Evolutionary conservation across 2,113 vertebrate species (phyloP).

Genomic region (Catharus minimus): DNA sequence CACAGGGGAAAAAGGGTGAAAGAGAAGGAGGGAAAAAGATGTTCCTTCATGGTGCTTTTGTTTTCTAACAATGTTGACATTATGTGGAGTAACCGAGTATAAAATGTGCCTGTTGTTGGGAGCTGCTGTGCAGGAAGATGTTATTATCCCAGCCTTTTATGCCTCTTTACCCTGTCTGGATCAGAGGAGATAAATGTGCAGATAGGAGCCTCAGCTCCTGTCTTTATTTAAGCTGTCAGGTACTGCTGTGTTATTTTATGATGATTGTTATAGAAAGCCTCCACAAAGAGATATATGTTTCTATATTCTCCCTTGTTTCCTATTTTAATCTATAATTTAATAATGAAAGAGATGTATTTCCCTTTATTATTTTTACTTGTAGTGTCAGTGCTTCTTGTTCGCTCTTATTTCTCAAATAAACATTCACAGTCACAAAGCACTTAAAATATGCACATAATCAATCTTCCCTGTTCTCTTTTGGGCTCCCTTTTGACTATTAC

Average conservation of each 20-base stretch:
- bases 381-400: background rate
- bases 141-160: slow-evolving; percentile 52
- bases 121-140: slow-evolving; percentile 55
- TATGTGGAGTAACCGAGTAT: slow-evolving; percentile 59
- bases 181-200: slow-evolving; percentile 59
- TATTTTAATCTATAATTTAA: slow-evolving; percentile 72
- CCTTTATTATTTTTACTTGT: slow-evolving; percentile 56
- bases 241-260: slow-evolving; percentile 58
- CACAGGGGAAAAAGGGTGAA: background rate
- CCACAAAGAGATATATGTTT: slow-evolving; percentile 54
- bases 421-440: slow-evolving; percentile 33
- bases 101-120: slow-evolving; percentile 59
- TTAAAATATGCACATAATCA: slow-evolving; percentile 67
- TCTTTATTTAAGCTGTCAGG: slow-evolving; percentile 65
- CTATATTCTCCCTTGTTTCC: background rate
- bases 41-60: slow-evolving; percentile 54
- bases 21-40: background rate
- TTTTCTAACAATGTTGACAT: slow-evolving; percentile 66
- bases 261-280: slow-evolving; percentile 58
- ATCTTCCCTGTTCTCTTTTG: slow-evolving; percentile 22
- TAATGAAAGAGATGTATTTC: slow-evolving; percentile 60
- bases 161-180: slow-evolving; percentile 58
- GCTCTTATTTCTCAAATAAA: slow-evolving; percentile 35
- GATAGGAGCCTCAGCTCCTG: slow-evolving; percentile 48
- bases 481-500: slow-evolving; percentile 18